These are phyloP conservation scores for Gymnodraco acuticeps DNA, from an alignment of 2,797 vertebrate species.

Conservation along the genomic window DNA sequence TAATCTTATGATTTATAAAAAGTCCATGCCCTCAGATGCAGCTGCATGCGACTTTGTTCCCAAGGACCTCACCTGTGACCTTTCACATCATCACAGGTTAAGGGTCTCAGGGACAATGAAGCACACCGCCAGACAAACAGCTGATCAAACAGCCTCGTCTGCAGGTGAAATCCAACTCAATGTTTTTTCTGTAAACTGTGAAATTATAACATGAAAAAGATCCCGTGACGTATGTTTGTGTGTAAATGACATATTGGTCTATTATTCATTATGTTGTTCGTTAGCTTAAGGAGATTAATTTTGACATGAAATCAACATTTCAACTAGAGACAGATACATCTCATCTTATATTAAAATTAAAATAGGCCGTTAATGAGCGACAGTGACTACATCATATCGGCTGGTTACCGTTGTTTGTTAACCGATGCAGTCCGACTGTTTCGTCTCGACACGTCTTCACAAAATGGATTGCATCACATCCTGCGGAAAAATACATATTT, in stretches of 20 bases:
- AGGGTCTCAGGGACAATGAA: constrained; percentile 97
- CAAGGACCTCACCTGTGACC: constrained; percentile 98
- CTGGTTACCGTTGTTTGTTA: constrained; percentile 54
- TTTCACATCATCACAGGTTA: constrained; percentile 95
- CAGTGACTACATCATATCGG: constrained; percentile 8
- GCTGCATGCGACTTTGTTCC: constrained; percentile 88
- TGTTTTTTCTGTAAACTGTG: neutral
- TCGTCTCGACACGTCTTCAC: constrained; percentile 38
- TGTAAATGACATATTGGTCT: neutral
- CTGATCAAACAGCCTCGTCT: neutral
- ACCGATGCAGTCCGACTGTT: constrained; percentile 40
- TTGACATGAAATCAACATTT: neutral
- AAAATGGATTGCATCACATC: constrained; percentile 37
- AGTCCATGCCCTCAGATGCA: constrained; percentile 31
- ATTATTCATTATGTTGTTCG: neutral
- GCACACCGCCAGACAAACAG: constrained; percentile 56
- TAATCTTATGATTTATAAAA: constrained; percentile 6
- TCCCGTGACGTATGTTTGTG: neutral
- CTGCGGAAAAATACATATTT: constrained; percentile 57
- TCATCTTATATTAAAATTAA: neutral
- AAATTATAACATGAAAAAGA: neutral
- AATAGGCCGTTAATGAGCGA: constrained; percentile 12
- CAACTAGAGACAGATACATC: neutral
- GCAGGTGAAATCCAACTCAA: neutral
- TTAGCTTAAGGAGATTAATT: neutral